Conservation (phyloP, 2,113 vertebrate species). For the Burhinus oedicnemus region DNA sequence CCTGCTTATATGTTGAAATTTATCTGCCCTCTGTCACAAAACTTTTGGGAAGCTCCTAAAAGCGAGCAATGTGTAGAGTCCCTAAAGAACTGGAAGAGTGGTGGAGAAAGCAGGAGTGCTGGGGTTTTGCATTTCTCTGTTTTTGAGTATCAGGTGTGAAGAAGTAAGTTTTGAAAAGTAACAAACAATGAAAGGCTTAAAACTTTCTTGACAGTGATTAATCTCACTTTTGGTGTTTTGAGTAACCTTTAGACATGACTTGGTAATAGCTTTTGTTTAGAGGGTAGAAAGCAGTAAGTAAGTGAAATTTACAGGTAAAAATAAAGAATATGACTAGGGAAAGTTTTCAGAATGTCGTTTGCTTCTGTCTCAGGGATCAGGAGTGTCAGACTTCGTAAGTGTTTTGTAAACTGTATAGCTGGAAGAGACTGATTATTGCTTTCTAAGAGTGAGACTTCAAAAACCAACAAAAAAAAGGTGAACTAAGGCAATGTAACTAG, state of each 20-base stretch:
- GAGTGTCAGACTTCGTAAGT: background rate
- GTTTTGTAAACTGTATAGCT: background rate
- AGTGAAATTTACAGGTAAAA: background rate
- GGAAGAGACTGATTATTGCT: background rate
- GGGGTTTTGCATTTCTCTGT: background rate
- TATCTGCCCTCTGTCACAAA: background rate
- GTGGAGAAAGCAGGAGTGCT: background rate
- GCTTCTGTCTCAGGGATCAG: background rate
- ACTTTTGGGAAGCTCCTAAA: background rate
- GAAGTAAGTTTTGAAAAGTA: background rate
- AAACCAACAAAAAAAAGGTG: background rate
- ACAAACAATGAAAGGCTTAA: background rate
- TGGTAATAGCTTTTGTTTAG: background rate
- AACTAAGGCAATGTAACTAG: background rate
- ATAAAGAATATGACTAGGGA: background rate
- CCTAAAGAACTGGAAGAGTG: background rate
- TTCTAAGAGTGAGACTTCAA: background rate
- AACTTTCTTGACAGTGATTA: background rate
- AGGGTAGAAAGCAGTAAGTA: background rate
- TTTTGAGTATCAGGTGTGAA: background rate
- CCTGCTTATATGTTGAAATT: background rate
- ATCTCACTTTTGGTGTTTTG: background rate
- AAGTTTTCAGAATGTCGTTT: background rate
- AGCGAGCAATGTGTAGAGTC: background rate
- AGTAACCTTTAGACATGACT: background rate